Conservation (phyloP, 1,140 invertebrate species). For the Melanaphis sacchari region DNA sequence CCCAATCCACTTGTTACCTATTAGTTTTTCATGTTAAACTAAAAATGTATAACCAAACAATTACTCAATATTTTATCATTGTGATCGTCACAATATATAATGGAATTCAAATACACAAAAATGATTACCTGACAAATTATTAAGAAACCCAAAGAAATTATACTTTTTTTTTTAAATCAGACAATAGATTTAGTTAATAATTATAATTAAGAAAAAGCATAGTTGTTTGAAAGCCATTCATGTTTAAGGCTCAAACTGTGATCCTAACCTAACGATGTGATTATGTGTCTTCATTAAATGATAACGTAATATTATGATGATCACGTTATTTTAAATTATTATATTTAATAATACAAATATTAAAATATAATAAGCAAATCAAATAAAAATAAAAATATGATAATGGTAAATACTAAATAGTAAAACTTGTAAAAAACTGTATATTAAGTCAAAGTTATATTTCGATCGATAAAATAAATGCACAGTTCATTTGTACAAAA, state of each 20-base stretch:
- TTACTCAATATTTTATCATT: not conserved
- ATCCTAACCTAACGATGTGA: not conserved
- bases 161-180: not conserved
- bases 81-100: not conserved
- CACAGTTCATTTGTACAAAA: not conserved
- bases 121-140: not conserved
- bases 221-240: not conserved
- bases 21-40: not conserved
- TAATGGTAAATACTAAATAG: not conserved
- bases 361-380: not conserved
- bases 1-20: not conserved
- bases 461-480: not conserved
- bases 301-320: not conserved
- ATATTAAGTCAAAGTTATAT: not conserved
- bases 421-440: not conserved
- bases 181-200: constrained; percentile 13
- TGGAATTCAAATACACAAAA: not conserved
- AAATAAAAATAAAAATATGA: not conserved
- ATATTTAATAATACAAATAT: not conserved
- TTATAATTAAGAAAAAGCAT: not conserved
- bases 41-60: not conserved
- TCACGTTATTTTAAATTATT: not conserved
- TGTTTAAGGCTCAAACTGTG: not conserved
- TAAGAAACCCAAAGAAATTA: not conserved
- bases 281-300: not conserved